phyloP scores from a whole-genome alignment of 2,113 vertebrate species.

The Otus sunia region DNA sequence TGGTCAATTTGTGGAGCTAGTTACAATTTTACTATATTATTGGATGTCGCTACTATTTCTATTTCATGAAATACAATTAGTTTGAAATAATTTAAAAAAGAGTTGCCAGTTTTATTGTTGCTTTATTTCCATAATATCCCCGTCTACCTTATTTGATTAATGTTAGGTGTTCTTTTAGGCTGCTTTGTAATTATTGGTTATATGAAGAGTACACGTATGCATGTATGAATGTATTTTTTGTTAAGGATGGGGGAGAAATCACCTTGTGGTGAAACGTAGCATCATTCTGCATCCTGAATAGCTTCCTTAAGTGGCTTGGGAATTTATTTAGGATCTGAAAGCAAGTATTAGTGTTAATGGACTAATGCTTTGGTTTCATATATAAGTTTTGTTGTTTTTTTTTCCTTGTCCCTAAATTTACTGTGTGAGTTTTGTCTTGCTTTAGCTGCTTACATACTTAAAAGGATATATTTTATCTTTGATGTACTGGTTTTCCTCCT shows the following conservation, averaged over 20 bases:
- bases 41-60: not conserved
- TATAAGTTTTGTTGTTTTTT: not conserved
- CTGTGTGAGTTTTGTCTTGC: not conserved
- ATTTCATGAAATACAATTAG: not conserved
- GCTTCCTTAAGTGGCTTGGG: not conserved
- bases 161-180: not conserved
- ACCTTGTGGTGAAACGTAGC: not conserved
- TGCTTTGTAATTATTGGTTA: not conserved
- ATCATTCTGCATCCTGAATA: not conserved
- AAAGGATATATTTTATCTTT: not conserved
- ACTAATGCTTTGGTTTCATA: not conserved
- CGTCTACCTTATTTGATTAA: not conserved
- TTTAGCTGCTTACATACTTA: not conserved
- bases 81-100: not conserved
- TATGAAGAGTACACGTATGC: not conserved
- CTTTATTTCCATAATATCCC: not conserved
- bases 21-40: not conserved
- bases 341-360: not conserved
- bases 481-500: not conserved
- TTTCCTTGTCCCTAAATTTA: not conserved
- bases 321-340: not conserved
- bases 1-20: not conserved
- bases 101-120: not conserved
- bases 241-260: not conserved
- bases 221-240: not conserved